A percentile compares a stretch with the other conserved stretches of the same genome.
Evolutionary conservation across 2,888 invertebrate species (phyloP).

Genomic region (Dendrolimus houi): DNA sequence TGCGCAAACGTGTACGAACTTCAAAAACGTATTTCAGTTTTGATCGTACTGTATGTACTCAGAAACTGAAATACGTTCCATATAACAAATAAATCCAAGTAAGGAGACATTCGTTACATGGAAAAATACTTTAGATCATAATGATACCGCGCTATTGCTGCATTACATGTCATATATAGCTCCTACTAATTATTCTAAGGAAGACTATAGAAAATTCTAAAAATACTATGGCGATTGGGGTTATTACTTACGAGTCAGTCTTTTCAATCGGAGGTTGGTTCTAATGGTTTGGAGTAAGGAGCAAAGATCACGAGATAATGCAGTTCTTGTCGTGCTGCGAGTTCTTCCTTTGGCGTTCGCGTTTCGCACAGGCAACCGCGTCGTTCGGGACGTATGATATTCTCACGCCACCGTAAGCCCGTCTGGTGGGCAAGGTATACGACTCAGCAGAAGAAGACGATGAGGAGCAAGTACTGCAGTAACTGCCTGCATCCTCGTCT

Average conservation of each 20-base stretch:
- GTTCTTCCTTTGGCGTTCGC: conserved; percentile 78
- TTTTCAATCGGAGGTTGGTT: conserved; percentile 65
- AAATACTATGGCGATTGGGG: conserved; percentile 62
- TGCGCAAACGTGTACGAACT: too few relatives aligned
- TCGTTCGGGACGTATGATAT: conserved; percentile 96
- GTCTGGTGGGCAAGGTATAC: conserved; percentile 88
- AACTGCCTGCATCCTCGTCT: conserved; percentile 83
- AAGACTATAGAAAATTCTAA: conserved; percentile 8
- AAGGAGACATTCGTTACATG: not conserved
- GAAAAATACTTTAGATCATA: too few relatives aligned
- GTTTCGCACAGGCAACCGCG: conserved; percentile 87
- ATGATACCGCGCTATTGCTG: not conserved
- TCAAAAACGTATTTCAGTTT: too few relatives aligned
- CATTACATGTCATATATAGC: not conserved
- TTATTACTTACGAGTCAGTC: conserved; percentile 67
- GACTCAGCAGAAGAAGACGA: conserved; percentile 92
- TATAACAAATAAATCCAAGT: not conserved
- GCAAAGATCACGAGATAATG: conserved; percentile 86
- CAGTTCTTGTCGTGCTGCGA: conserved; percentile 87
- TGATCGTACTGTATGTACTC: too few relatives aligned
- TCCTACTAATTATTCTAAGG: conserved; percentile 18
- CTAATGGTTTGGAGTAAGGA: conserved; percentile 40
- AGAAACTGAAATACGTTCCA: too few relatives aligned
- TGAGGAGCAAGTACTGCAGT: conserved; percentile 93
- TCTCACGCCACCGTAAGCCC: conserved; percentile 91